Percentiles rank a stretch among this genome's conserved stretches.
Evolutionary conservation across 37 sponge, comb jelly and placozoan genomes (phyloP).

Genomic region (Mnemiopsis leidyi): DNA sequence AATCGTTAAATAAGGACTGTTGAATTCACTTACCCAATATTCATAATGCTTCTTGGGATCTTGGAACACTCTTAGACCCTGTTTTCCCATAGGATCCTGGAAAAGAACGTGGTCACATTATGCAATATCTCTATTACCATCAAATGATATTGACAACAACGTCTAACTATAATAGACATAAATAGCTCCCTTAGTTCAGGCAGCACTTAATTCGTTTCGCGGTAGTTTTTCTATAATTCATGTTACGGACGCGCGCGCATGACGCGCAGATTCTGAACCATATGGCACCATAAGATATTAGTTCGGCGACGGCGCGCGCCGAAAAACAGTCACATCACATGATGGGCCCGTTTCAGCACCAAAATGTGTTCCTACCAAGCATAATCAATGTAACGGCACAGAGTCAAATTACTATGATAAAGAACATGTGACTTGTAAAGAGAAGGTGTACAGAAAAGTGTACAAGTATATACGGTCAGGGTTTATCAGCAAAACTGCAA

Average conservation of each 20-base stretch:
- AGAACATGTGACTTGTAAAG: not conserved
- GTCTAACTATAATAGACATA: too few relatives aligned
- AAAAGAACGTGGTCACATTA: not conserved
- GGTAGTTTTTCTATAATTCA: too few relatives aligned
- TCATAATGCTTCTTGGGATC: slow-evolving; percentile 34
- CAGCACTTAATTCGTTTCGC: too few relatives aligned
- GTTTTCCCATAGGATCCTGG: slow-evolving; percentile 59
- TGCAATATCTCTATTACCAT: too few relatives aligned
- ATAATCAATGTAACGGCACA: not conserved
- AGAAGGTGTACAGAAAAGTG: not conserved
- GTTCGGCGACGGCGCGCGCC: not conserved
- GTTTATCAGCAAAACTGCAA: too few relatives aligned
- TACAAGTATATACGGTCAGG: too few relatives aligned
- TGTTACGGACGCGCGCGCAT: not conserved
- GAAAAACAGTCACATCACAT: not conserved
- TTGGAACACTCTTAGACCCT: slow-evolving; percentile 3
- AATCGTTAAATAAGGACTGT: too few relatives aligned
- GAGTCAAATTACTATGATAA: not conserved
- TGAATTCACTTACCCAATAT: slow-evolving; percentile 17
- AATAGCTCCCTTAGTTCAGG: too few relatives aligned
- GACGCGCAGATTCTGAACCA: slow-evolving; percentile 4
- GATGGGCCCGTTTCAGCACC: not conserved
- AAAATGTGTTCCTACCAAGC: not conserved
- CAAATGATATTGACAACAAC: too few relatives aligned
- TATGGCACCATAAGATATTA: not conserved